Base-by-base conservation (phyloP, 2,113 vertebrate genomes). In the Pedionomus torquatus region DNA sequence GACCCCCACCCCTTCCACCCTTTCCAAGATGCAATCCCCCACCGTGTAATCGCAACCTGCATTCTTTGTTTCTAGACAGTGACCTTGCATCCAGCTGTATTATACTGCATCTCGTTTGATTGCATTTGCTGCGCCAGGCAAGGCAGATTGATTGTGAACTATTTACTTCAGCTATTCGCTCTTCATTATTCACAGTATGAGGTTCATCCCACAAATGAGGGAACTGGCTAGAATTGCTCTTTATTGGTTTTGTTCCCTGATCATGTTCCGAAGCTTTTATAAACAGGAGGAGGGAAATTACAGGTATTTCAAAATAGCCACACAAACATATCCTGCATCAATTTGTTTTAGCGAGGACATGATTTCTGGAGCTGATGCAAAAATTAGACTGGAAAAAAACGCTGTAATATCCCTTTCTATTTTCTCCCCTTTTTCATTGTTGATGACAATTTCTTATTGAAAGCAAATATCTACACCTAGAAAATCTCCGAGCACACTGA, bases 171-270 rank as follows among this genome's bases (percentile, higher is more conserved):
- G 82, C 89, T 77, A 87, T 83, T 95, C 87, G 58, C 87, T 95
- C 75, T 92, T 93, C 95, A 86, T 96, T 93, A 97, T 96, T 96
- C 95, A 89, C 95, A 96, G 89, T 81, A 33, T 87, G 96, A 95
- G 91, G 84, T 68, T 94, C 91, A 91, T 89, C 80, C 93, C 77
- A 60, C 58, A 92, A 96, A 94, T 39, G 92, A 96, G 82, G 58
- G 85, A 94, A 83, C 75, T 54, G 85, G 49, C 58, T 93, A 30
- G 71, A 93, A 90, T 88, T 86, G 90, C 63, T 86, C 75, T 93
- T 94, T 90, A 94, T 96, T 94, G 82, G 82, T 91, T 96, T 95
- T 95, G 81, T 83, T 95, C 88, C 10, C 6, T 80, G 63, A 90
- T 95, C 92, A 74, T 94, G 76, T 94, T 96, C 75, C 23, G 60